Percentiles rank a stretch among this genome's conserved stretches.
These are phyloP conservation scores for Pogona vitticeps DNA, from an alignment of 2,113 vertebrate species.

Conservation along the genomic window DNA sequence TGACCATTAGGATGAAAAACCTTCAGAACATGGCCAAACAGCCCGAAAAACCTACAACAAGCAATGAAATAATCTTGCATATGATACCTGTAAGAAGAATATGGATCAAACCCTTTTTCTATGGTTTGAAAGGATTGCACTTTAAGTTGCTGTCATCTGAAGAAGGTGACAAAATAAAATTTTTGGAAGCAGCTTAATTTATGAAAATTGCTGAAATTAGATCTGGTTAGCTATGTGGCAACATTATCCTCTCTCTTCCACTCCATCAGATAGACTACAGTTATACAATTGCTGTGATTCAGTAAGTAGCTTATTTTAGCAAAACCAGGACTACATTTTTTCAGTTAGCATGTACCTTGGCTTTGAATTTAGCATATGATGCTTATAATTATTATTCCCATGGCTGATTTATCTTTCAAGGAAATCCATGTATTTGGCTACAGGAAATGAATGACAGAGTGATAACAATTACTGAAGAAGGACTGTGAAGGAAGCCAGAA, in stretches of 20 bases:
- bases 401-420: not conserved
- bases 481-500: conserved; percentile 46
- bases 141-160: too few relatives aligned
- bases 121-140: too few relatives aligned
- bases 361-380: not conserved
- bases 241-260: conserved; percentile 24
- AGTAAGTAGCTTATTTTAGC: not conserved
- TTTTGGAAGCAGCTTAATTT: not conserved
- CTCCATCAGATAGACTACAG: conserved; percentile 46
- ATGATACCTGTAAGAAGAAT: too few relatives aligned
- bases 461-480: not conserved
- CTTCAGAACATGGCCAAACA: too few relatives aligned
- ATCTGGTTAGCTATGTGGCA: not conserved
- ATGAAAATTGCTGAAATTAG: not conserved
- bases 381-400: not conserved
- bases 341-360: conserved; percentile 8
- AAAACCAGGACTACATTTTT: conserved; percentile 13
- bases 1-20: too few relatives aligned
- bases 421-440: not conserved
- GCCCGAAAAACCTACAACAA: too few relatives aligned
- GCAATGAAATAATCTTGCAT: too few relatives aligned
- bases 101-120: too few relatives aligned
- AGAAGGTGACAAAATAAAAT: not conserved
- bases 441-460: not conserved
- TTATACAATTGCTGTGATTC: conserved; percentile 22